Base-by-base conservation (phyloP, 37 sponge, comb jelly and placozoan species). In the Crambe crambe region DNA sequence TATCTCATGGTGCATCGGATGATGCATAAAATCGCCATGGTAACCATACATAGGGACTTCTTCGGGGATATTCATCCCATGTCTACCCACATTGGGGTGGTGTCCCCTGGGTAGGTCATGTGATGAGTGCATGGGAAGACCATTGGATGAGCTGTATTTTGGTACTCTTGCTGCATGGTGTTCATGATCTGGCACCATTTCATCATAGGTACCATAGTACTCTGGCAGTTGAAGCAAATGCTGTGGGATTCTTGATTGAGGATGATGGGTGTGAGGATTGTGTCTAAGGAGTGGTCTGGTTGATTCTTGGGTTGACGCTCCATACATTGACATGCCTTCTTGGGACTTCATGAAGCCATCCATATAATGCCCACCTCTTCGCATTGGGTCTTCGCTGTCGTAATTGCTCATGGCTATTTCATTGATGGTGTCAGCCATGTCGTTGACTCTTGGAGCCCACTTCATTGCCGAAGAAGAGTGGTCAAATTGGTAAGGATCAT, bases 301-400 rank as follows among this genome's bases (percentile, higher is more conserved):
- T 63, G 80, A 73, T 2, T 56, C 86, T 54, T 86, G 86, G 10
- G 75, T 79, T 34, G 86, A 86, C 0, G 58, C 51, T 17, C 56
- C 66, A 61, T 79, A 86, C 1, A 61, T 25, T 37, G 74, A 66
- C 3, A 67, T 21, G 2, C 80, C 80, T 56, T 34, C 66, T 34
- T 86, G 86, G 2, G 86, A 86, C 41, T 68, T 70, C 30, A 20
- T 51, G 37, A 26, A 66, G 12, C 44, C 35, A 42, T 72, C 47
- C 3, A 61, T 42, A 41, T 76, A n/a, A 38, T 58, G 31, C 35
- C 10, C 27, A 10, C 36, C 26, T 35, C 58, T 39, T 37, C 72
- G 27, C 57, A 58, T 65, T 8, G 10, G 59, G 1, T 47, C 9
- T 2, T 30, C 31, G 35, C 10, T 51, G 5, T 60, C 76, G 2